These are phyloP conservation scores for Leptobrachium ailaonicum DNA, from an alignment of 2,113 vertebrate species.

Conservation along the genomic window DNA sequence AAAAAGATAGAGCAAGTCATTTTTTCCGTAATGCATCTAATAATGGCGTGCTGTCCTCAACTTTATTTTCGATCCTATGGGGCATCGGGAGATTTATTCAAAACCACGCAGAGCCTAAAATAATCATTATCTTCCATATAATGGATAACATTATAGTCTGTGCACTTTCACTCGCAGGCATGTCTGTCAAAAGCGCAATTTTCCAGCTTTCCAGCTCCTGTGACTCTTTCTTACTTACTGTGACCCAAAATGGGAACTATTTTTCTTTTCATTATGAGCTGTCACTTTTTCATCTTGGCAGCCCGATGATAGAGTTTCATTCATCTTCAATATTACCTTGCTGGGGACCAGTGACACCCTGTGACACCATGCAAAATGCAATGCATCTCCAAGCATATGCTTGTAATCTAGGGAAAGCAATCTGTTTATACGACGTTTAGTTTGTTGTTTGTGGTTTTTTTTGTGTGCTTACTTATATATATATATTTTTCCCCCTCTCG, in stretches of 20 bases:
- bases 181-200: constrained; percentile 79
- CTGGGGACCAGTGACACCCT: constrained; percentile 76
- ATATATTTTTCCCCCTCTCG: too few relatives aligned
- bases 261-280: constrained; percentile 88
- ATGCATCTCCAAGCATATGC: constrained; percentile 65
- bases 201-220: constrained; percentile 76
- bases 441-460: not conserved
- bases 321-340: constrained; percentile 83
- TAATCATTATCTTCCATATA: constrained; percentile 78
- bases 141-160: constrained; percentile 69
- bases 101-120: constrained; percentile 76
- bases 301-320: constrained; percentile 80
- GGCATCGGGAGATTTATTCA: constrained; percentile 74
- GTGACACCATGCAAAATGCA: constrained; percentile 79
- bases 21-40: constrained; percentile 66
- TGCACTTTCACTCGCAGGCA: constrained; percentile 73
- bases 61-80: constrained; percentile 65
- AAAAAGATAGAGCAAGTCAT: constrained; percentile 55
- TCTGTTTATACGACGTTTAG: not conserved
- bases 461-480: too few relatives aligned
- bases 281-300: constrained; percentile 85
- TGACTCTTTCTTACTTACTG: constrained; percentile 84
- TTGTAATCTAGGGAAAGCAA: constrained; percentile 67
- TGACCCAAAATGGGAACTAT: constrained; percentile 85
- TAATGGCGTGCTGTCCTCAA: constrained; percentile 55